Evolutionary conservation across 2,113 vertebrate genomes (phyloP).

Genomic region (Tor tambroides): DNA sequence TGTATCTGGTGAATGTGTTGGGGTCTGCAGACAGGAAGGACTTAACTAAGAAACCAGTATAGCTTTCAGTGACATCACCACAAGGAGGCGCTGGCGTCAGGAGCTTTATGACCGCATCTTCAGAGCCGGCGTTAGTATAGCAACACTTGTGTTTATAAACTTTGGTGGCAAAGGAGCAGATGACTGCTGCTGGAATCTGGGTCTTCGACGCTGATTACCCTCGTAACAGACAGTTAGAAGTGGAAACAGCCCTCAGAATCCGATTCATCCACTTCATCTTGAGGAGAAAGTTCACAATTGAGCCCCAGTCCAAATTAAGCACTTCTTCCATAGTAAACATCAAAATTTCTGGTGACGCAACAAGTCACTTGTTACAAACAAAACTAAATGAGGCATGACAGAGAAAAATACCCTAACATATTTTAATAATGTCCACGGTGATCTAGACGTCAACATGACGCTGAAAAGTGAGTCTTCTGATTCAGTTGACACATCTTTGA

Average conservation of each 20-base stretch:
- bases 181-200: conserved; percentile 45
- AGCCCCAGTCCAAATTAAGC: conserved; percentile 22
- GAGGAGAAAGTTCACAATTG: conserved; percentile 51
- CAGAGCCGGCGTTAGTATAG: conserved; percentile 45
- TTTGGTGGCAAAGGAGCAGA: conserved; percentile 29
- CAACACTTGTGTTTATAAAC: conserved; percentile 60
- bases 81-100: conserved; percentile 27
- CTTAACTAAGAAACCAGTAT: neutral
- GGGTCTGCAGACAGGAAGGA: neutral
- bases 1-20: neutral
- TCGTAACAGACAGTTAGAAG: conserved; percentile 46
- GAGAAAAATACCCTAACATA: neutral
- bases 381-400: neutral
- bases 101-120: conserved; percentile 11
- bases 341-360: neutral
- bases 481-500: neutral
- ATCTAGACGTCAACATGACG: neutral
- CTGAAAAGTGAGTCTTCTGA: neutral
- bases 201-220: conserved; percentile 44
- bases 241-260: conserved; percentile 26
- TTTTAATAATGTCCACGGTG: neutral
- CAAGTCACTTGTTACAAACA: neutral
- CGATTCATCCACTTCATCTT: conserved; percentile 37
- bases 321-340: conserved; percentile 22
- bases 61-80: neutral